Evolutionary conservation across 2,888 invertebrate species (phyloP), one percentile per base, ranked within the genome.

Genomic region (Mythimna ferrago): DNA sequence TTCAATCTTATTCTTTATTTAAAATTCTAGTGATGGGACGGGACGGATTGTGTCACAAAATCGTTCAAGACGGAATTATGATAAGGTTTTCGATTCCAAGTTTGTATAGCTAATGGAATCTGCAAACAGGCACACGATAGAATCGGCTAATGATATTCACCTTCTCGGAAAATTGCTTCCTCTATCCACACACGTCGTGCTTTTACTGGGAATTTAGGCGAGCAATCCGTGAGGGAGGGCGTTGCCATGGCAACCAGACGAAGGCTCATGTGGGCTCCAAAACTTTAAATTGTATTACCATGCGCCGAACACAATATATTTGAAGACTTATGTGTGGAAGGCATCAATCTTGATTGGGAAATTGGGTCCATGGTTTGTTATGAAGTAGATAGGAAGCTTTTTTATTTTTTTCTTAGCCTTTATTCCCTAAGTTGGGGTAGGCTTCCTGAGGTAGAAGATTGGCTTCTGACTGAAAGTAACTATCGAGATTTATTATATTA

Each of bases 231-330:
- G 61, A 74, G 77, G 56, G 88, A 93, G 96, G 96, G 96, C 86
- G 96, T 96, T 96, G 91, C 96, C 82, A 94, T 95, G 89, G 91
- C 90, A 91, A 96, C 95, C 88, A 91, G 92, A 90, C 92, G 89
- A 81, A 94, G 94, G 93, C 94, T 94, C 95, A 95, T 95, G 94
- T 95, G 95, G 93, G 93, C 92, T 93, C 90, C 90, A 92, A 94
- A 94, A 95, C 95, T 96, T 96, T 96, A 95, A 96, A 96, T 95
- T 95, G 95, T 93, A 94, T 95, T 95, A 94, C 92, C 91, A 90
- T 88, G 90, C 89, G 87, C 89, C 87, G 88, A 92, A 93, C 91
- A 91, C 90, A 93, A 94, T 93, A 92, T 92, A 91, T 93, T 89
- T 87, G 85, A 88, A 88, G 86, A 87, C 83, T 87, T 88, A 76